phyloP scores from a whole-genome alignment of 2,113 vertebrate species.

The Dicaeum eximium region DNA sequence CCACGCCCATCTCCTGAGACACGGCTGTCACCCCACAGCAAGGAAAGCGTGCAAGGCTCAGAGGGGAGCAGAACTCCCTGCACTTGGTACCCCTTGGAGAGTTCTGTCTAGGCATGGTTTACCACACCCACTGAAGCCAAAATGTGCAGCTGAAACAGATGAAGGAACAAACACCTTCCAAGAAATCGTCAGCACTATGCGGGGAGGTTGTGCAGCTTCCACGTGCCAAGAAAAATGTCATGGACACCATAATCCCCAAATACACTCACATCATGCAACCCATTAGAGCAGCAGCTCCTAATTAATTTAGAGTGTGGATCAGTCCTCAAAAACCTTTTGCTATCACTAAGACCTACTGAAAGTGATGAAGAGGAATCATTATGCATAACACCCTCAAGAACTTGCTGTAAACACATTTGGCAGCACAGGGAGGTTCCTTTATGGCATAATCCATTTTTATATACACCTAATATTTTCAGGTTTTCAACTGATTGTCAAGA shows the following conservation, averaged over 20 bases:
- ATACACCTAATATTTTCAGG: slow-evolving; percentile 45
- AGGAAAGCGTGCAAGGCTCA: not conserved
- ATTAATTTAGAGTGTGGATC: not conserved
- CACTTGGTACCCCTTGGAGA: not conserved
- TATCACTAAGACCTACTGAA: not conserved
- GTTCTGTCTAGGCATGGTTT: not conserved
- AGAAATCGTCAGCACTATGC: not conserved
- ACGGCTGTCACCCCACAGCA: not conserved
- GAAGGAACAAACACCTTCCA: not conserved
- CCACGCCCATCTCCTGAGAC: rapidly evolving
- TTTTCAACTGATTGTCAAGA: slow-evolving; percentile 44
- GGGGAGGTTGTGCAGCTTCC: not conserved
- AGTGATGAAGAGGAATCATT: slow-evolving; percentile 5
- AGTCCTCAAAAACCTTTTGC: slow-evolving; percentile 2
- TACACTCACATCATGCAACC: not conserved
- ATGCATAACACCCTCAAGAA: slow-evolving; percentile 7
- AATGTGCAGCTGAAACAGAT: not conserved
- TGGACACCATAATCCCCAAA: not conserved
- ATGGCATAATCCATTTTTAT: slow-evolving; percentile 37
- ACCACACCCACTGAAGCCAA: not conserved
- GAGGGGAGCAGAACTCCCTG: not conserved
- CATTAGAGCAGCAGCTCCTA: not conserved
- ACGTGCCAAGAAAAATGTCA: not conserved
- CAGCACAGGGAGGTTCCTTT: slow-evolving; percentile 30
- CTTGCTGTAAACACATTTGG: slow-evolving; percentile 39